Base-by-base conservation (phyloP, 1,140 invertebrate species). In the Zaprionus capensis region DNA sequence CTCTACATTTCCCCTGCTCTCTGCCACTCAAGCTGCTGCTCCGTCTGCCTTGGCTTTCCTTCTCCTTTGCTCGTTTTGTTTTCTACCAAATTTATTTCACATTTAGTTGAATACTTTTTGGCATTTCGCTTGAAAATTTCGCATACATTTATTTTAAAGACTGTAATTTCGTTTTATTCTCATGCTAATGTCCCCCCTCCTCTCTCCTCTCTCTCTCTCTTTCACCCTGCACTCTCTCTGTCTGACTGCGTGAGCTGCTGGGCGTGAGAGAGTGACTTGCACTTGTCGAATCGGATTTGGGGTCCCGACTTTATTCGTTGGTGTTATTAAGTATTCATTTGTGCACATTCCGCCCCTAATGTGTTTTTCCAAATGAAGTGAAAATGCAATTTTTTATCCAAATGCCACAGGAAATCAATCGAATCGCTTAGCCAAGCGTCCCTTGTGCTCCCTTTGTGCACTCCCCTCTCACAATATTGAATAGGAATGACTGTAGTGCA, bases 131-230 rank as follows among this genome's bases (percentile, higher is more conserved):
- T 59, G 82, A 68, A 80, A 79, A 88, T 88, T 88, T 80, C 73
- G 83, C 85, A 87, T 85, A 90, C 84, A 88, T 90, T 88, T 88
- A 88, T 81, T 88, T 88, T 88, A 88, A 90, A 90, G 84, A 90
- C 85, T 88, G 84, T 88, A 90, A 87, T 87, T 87, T 87, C 71
- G 67, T 87, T 87, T 87, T 81, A 87, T 87, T 81, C 78, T 67
- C 83, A 84, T 90, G 83, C 83, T 88, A 87, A 87, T 87, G 85
- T 74, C 58, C 20, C 12, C 46, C 34, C 57, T 34, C 31, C 11
- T 4, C 38, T 1, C 31, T 4, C 15, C 34, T 34, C 38, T 7
- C 36, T 66, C 24, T 44, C 36, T 53, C 17, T 34, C 4, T 44
- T 20, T 17, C 51, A 12, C 41, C 5, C n/a, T n/a, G 2, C 26